These are phyloP conservation scores for Sycophaga agraensis DNA, from an alignment of 1,140 invertebrate species.

Conservation along the genomic window DNA sequence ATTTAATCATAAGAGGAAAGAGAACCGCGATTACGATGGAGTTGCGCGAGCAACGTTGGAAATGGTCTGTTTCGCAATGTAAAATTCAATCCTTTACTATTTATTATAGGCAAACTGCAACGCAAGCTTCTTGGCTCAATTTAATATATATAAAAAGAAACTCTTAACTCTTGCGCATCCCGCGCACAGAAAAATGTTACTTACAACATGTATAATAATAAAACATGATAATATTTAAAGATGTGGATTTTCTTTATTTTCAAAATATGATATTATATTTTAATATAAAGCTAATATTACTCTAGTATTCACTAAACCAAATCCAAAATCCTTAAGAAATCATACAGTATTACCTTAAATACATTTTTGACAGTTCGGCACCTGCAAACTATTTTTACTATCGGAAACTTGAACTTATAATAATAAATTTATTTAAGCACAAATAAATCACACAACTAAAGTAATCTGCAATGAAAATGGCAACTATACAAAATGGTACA, in stretches of 20 bases:
- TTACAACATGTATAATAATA: slow-evolving; percentile 16
- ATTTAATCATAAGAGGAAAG: neutral
- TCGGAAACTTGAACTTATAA: too few species aligned
- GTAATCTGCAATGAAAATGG: too few species aligned
- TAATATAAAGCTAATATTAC: too few species aligned
- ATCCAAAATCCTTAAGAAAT: too few species aligned
- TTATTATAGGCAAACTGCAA: slow-evolving; percentile 6
- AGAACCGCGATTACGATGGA: neutral
- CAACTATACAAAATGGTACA: too few species aligned
- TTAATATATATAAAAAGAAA: neutral
- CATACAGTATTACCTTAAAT: too few species aligned
- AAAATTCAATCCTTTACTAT: slow-evolving; percentile 4
- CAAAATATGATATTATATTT: too few species aligned
- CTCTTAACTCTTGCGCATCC: neutral
- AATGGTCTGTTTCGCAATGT: neutral
- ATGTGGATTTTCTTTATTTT: neutral
- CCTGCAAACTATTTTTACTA: too few species aligned
- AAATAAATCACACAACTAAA: too few species aligned
- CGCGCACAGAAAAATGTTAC: slow-evolving; percentile 1
- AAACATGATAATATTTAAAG: slow-evolving; percentile 8
- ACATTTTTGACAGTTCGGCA: too few species aligned
- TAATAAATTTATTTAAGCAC: too few species aligned
- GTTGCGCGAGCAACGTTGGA: neutral
- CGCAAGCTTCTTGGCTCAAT: neutral
- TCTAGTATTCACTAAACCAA: too few species aligned